Evolutionary conservation across 2,888 invertebrate genomes (phyloP).

Genomic region (Papilio protenor): DNA sequence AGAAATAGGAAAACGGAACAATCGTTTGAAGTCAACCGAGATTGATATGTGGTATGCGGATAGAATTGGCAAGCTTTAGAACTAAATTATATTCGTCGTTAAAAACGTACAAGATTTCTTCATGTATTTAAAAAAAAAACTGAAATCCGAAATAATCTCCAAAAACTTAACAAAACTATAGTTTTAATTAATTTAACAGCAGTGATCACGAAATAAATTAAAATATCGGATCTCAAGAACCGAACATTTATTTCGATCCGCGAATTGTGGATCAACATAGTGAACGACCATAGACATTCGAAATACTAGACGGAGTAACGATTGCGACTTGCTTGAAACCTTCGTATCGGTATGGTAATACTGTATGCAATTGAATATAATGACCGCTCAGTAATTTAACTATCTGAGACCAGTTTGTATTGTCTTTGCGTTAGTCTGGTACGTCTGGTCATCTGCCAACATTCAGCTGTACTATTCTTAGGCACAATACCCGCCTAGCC

Average conservation of each 20-base stretch:
- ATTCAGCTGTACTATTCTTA: conserved; percentile 52
- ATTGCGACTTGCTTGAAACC: too few species aligned
- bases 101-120: neutral
- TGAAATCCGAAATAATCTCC: too few species aligned
- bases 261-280: too few species aligned
- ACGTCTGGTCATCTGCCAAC: conserved; percentile 54
- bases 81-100: neutral
- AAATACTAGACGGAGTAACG: too few species aligned
- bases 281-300: too few species aligned
- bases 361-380: conserved; percentile 43
- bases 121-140: neutral
- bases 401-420: conserved; percentile 51
- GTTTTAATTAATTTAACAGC: too few species aligned
- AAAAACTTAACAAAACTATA: too few species aligned
- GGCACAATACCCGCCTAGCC: conserved; percentile 44
- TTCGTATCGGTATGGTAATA: too few species aligned
- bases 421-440: conserved; percentile 50
- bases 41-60: neutral
- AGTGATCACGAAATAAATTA: too few species aligned
- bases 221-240: too few species aligned
- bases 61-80: conserved; percentile 18
- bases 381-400: conserved; percentile 35
- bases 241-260: too few species aligned
- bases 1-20: neutral
- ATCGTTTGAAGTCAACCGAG: conserved; percentile 9